Percentiles rank a stretch among this genome's conserved stretches.
These are phyloP conservation scores for Macaria liturata DNA, from an alignment of 2,888 invertebrate genomes.

Conservation along the genomic window DNA sequence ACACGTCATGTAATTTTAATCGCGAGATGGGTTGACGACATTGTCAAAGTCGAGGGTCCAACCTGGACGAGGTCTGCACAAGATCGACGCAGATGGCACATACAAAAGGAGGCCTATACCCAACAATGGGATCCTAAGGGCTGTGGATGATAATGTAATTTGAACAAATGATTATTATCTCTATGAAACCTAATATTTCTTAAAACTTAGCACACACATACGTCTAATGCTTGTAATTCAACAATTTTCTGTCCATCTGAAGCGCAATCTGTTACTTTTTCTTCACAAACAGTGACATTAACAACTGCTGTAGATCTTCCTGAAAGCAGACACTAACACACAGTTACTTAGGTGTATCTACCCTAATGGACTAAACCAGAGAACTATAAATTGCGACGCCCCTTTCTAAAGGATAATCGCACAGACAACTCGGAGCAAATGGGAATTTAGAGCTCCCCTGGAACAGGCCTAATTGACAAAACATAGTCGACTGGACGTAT, in stretches of 20 bases:
- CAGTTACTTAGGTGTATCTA: constrained; percentile 48
- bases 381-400: constrained; percentile 71
- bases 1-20: too few relatives aligned
- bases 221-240: too few relatives aligned
- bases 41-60: too few relatives aligned
- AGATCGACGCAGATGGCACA: too few relatives aligned
- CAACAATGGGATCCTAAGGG: too few relatives aligned
- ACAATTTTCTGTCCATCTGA: constrained; percentile 1
- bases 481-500: constrained; percentile 56
- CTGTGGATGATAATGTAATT: too few relatives aligned
- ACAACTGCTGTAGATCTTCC: constrained; percentile 33
- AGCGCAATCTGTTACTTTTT: constrained; percentile 23
- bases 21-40: too few relatives aligned
- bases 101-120: too few relatives aligned
- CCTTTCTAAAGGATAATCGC: constrained; percentile 75
- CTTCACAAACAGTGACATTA: constrained; percentile 21
- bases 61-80: too few relatives aligned
- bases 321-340: constrained; percentile 41
- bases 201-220: too few relatives aligned
- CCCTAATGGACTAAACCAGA: constrained; percentile 68
- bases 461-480: constrained; percentile 71
- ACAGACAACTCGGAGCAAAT: constrained; percentile 67
- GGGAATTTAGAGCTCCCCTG: constrained; percentile 68
- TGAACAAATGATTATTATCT: too few relatives aligned
- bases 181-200: too few relatives aligned